phyloP scores from a whole-genome alignment of 2,888 invertebrate genomes.

The Phengaris alcon region DNA sequence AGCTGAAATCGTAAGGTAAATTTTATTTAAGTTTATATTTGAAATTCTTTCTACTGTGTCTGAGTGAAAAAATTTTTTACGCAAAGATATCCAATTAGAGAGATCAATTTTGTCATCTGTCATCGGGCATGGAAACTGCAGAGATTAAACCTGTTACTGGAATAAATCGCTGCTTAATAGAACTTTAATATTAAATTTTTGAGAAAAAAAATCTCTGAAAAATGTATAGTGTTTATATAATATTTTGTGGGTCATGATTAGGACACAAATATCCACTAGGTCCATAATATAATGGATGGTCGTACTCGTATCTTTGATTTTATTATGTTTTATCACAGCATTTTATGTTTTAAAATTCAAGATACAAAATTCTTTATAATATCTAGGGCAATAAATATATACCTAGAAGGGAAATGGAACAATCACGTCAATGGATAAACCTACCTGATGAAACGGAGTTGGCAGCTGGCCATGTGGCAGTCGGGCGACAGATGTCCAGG shows the following conservation, averaged over 20 bases:
- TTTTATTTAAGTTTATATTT: not conserved
- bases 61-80: not conserved
- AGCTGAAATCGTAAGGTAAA: too few species aligned
- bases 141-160: not conserved
- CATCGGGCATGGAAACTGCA: not conserved
- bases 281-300: too few species aligned
- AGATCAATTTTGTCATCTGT: not conserved
- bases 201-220: too few species aligned
- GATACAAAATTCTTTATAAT: not conserved
- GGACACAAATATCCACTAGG: too few species aligned
- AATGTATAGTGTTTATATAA: too few species aligned
- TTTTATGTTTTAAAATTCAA: too few species aligned
- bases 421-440: not conserved
- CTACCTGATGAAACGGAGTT: not conserved
- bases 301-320: too few species aligned
- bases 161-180: not conserved
- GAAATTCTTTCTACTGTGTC: not conserved
- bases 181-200: not conserved
- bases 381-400: not conserved
- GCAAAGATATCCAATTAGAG: not conserved
- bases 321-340: too few species aligned
- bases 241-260: too few species aligned
- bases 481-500: slow-evolving; percentile 5
- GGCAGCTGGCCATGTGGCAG: not conserved
- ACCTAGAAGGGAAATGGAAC: not conserved